Percentiles rank a stretch among this genome's conserved stretches.
Evolutionary conservation across 2,888 invertebrate genomes (phyloP).

Genomic region (Drosophila birchii): DNA sequence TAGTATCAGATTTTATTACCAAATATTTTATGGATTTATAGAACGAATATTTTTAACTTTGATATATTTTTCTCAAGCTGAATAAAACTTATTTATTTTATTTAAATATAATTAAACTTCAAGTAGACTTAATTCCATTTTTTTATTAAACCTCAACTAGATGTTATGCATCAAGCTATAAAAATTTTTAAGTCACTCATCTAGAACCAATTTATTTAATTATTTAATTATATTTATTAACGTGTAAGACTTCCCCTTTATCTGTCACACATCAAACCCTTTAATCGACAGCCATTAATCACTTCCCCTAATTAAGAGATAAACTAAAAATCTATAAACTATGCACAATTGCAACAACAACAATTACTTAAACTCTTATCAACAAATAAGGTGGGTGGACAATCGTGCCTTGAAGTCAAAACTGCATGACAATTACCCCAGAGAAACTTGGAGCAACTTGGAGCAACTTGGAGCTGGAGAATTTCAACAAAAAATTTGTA

Average conservation of each 20-base stretch:
- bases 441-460: too few species aligned
- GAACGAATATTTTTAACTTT: neutral
- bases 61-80: neutral
- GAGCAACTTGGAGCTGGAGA: conserved; percentile 17
- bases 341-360: conserved; percentile 13
- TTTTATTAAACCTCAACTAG: too few species aligned
- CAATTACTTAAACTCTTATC: conserved; percentile 37
- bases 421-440: conserved; percentile 68
- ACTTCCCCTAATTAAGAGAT: conserved; percentile 45
- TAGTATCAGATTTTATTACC: neutral
- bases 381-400: conserved; percentile 9
- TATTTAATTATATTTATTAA: neutral
- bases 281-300: conserved; percentile 13
- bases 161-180: too few species aligned
- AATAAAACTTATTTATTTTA: neutral
- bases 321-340: conserved; percentile 30
- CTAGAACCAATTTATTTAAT: neutral
- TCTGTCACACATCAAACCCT: neutral
- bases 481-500: conserved; percentile 62
- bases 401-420: conserved; percentile 50
- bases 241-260: neutral
- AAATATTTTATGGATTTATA: neutral
- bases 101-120: neutral
- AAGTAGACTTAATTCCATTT: too few species aligned
- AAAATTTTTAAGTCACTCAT: neutral